A percentile compares a stretch with the other conserved stretches of the same genome.
phyloP scores from a whole-genome alignment of 2,797 vertebrate genomes.

The Hippopotamyrus pictus region DNA sequence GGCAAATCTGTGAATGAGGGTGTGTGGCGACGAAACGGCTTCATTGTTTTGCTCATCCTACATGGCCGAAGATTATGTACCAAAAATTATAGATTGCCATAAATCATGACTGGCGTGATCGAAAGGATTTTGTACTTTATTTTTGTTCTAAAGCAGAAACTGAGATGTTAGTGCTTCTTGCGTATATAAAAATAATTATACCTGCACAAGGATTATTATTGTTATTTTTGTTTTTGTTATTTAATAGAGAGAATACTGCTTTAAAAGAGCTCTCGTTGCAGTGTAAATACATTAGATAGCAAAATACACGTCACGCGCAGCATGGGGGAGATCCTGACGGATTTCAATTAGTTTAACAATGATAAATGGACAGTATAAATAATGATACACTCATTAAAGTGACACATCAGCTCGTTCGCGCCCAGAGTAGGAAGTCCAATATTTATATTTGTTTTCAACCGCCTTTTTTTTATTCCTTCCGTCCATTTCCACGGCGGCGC shows the following conservation, averaged over 20 bases:
- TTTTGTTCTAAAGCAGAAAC: not conserved
- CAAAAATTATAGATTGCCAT: not conserved
- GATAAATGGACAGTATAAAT: constrained; percentile 7
- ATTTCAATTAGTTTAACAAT: constrained; percentile 3
- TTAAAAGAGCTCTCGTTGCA: not conserved
- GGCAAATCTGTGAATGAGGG: not conserved
- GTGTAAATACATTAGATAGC: not conserved
- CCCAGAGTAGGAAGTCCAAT: constrained; percentile 11
- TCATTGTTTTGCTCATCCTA: not conserved
- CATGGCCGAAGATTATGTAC: not conserved
- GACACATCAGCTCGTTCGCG: constrained; percentile 1
- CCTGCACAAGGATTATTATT: not conserved
- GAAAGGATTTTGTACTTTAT: not conserved
- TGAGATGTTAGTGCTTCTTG: not conserved
- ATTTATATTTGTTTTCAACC: constrained; percentile 7
- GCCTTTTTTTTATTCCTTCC: constrained; percentile 13
- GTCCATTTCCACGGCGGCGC: not conserved
- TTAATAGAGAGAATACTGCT: not conserved
- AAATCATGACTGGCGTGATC: not conserved
- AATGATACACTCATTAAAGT: not conserved
- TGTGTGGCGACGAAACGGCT: not conserved
- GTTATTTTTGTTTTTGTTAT: not conserved
- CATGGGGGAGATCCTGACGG: not conserved
- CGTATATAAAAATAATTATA: not conserved
- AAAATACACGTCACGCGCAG: not conserved